Conservation (phyloP, 2,888 invertebrate species). For the Sympetrum striolatum region DNA sequence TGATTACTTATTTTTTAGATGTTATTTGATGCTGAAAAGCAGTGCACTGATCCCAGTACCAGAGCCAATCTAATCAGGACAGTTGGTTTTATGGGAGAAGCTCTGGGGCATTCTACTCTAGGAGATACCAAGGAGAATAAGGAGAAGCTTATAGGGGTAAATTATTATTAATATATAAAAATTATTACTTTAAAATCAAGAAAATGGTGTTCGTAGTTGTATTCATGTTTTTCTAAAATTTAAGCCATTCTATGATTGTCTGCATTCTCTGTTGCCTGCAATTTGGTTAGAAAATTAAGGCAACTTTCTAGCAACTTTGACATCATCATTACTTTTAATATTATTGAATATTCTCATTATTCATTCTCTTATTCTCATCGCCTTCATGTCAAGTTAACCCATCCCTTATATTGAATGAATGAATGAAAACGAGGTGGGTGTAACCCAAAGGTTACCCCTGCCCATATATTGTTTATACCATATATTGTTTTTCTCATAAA, state of each 20-base stretch:
- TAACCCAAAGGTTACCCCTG: too few relatives aligned
- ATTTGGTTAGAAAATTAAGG: too few relatives aligned
- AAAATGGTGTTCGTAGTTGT: too few relatives aligned
- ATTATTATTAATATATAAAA: neutral
- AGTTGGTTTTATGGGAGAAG: slow-evolving; percentile 1
- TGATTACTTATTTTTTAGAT: neutral
- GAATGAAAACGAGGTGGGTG: too few relatives aligned
- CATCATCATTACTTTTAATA: too few relatives aligned
- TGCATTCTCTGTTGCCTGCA: neutral
- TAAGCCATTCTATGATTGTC: neutral
- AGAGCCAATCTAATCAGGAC: slow-evolving; percentile 23
- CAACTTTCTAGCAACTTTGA: too few relatives aligned
- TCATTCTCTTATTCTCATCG: too few relatives aligned
- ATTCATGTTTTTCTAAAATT: neutral
- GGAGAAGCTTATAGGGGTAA: neutral
- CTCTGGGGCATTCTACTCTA: neutral
- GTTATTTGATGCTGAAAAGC: neutral
- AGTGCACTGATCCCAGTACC: neutral
- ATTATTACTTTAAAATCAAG: neutral
- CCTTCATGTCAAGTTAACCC: too few relatives aligned
- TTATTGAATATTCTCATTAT: too few relatives aligned
- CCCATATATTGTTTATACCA: neutral
- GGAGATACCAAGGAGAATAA: neutral
- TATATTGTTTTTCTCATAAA: neutral
- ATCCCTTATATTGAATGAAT: too few relatives aligned